phyloP scores from a whole-genome alignment of 2,113 vertebrate genomes.

The Sebastes fasciatus region DNA sequence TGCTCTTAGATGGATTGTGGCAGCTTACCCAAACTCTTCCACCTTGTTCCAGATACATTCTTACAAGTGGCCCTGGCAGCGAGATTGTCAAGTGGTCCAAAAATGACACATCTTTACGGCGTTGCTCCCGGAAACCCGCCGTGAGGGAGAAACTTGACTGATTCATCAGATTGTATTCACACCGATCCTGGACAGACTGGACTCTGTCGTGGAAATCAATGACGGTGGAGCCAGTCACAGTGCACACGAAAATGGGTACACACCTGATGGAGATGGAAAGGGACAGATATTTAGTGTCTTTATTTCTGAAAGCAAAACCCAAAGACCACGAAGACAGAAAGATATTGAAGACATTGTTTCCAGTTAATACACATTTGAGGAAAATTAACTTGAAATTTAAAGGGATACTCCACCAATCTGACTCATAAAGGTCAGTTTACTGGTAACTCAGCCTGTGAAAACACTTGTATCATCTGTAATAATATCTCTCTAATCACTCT shows the following conservation, averaged over 20 bases:
- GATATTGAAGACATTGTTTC: no score
- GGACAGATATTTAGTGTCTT: not conserved
- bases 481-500: no score
- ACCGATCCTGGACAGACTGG: not conserved
- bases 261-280: conserved; percentile 12
- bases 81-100: not conserved
- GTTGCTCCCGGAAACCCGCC: not conserved
- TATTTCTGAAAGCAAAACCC: not conserved
- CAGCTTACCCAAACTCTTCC: not conserved
- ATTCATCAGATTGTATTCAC: not conserved
- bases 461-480: no score
- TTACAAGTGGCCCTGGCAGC: rapidly evolving
- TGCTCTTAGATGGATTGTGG: not conserved
- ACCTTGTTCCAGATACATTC: not conserved
- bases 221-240: not conserved
- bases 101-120: not conserved
- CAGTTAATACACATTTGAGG: no score
- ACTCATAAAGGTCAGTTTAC: no score
- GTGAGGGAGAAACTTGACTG: no score
- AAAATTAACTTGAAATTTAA: no score
- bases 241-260: not conserved
- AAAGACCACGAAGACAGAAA: not conserved
- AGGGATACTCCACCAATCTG: no score
- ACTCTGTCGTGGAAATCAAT: not conserved
- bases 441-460: no score